These are phyloP conservation scores for Streblospio benedicti DNA, from an alignment of 1,140 invertebrate genomes.

Conservation along the genomic window DNA sequence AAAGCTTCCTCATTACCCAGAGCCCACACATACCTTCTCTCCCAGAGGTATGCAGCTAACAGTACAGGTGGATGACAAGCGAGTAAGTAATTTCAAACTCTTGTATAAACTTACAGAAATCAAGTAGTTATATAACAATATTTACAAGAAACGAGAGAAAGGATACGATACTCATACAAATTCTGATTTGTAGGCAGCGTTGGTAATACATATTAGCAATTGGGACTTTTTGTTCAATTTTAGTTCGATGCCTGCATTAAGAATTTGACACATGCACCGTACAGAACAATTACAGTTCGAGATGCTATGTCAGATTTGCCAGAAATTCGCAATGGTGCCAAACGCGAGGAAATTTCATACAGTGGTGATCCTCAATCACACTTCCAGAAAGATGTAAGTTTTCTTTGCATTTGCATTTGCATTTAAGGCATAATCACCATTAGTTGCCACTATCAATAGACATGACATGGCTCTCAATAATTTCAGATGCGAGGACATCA, in stretches of 20 bases:
- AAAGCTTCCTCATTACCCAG: constrained; percentile 68
- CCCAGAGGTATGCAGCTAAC: constrained; percentile 61
- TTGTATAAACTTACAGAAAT: no score
- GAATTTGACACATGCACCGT: constrained; percentile 57
- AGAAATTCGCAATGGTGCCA: constrained; percentile 64
- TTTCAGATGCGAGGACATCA: constrained; percentile 57
- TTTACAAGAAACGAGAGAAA: no score
- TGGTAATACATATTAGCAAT: no score
- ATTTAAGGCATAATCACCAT: background rate
- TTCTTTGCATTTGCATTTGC: no score
- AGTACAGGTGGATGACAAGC: constrained; percentile 67
- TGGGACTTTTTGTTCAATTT: no score
- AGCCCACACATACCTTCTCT: constrained; percentile 71
- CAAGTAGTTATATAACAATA: no score
- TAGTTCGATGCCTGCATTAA: constrained; percentile 49
- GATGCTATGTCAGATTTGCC: constrained; percentile 79
- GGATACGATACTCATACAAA: no score
- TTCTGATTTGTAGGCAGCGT: no score
- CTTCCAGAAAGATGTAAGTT: constrained; percentile 62
- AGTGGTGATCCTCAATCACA: constrained; percentile 62
- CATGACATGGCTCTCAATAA: background rate
- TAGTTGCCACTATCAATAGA: background rate
- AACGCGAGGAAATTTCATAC: constrained; percentile 63
- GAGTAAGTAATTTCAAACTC: constrained; percentile 44
- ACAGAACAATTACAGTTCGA: constrained; percentile 63